Evolutionary conservation across 2,113 vertebrate genomes (phyloP), one percentile per base, ranked within the genome.

Genomic region (Pterocles burchelli): DNA sequence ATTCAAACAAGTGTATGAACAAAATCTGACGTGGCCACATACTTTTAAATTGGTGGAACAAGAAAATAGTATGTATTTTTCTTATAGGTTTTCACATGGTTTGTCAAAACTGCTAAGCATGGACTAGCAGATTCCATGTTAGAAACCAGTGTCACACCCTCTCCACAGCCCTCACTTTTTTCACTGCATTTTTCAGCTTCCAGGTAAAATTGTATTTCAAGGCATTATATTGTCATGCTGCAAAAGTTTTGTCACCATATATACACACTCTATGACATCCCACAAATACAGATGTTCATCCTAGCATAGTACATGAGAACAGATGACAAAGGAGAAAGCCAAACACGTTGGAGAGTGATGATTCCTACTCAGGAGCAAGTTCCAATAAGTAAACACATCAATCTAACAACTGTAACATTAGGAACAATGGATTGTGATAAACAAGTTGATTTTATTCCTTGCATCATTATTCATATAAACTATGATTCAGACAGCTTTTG

Each of bases 171-270:
- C 3, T 8, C 2, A 2, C 25, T 26, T 46, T 31, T 72, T 45
- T 31, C 11, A 45, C 7, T 46, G 7, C 5, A 5, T 61, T 74
- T 76, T 91, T 71, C 12, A 73, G 36, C 31, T 58, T 78, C 29
- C 36, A 67, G 7, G 2, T 54, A 49, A 74, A 82, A 74, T 12
- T 31, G 7, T 21, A 13, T 79, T 58, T 67, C 28, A 20, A 85
- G 7, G 28, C 29, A 88, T 20, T 1, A 0, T 24, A 52, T 1
- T 11, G 11, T 66, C 3, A 20, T 5, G 21, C 21, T 78, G 38
- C 13, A 36, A 12, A 46, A 55, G 10, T 79, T 75, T 21, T 76
- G 17, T 76, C 58, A 65, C 26, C n/a, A 25, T 5, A 63, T 22
- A 26, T 24, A 68, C 9, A 19, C 17, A 24, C 46, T 9, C 48